These are phyloP conservation scores for Gila robusta DNA, from an alignment of 2,797 vertebrate genomes.

Conservation along the genomic window DNA sequence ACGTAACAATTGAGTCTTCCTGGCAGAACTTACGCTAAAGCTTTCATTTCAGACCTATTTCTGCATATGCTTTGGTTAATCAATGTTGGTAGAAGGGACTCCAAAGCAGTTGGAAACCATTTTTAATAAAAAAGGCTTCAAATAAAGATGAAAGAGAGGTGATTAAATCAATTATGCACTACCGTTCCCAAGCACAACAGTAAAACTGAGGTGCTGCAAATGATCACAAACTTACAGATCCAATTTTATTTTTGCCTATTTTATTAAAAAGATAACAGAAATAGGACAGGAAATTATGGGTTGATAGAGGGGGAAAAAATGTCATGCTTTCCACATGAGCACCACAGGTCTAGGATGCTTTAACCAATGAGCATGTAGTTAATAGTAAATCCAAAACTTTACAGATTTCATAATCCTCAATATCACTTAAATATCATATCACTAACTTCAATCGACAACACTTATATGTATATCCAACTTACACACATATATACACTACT, in stretches of 20 bases:
- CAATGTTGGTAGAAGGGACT: neutral
- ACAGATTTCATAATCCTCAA: too few relatives aligned
- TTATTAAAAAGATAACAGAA: slow-evolving; percentile 2
- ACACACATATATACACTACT: neutral
- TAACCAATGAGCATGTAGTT: neutral
- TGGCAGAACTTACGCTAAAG: too few relatives aligned
- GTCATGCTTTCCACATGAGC: neutral
- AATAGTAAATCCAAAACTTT: neutral
- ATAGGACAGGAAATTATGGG: neutral
- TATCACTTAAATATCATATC: neutral
- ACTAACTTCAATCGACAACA: neutral
- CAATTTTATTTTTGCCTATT: neutral
- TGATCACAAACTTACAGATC: neutral
- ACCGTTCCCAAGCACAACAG: neutral
- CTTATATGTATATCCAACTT: neutral
- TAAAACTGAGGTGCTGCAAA: slow-evolving; percentile 11
- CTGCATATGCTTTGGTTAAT: slow-evolving; percentile 22
- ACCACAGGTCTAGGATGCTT: neutral
- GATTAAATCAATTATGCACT: slow-evolving; percentile 37
- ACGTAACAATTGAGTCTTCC: too few relatives aligned
- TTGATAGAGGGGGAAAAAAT: neutral
- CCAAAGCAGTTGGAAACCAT: neutral
- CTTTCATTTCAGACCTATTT: slow-evolving; percentile 7
- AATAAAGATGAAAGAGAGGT: neutral
- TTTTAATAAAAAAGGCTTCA: slow-evolving; percentile 12